phyloP scores from a whole-genome alignment of 1,140 invertebrate genomes.

The Fopius arisanus region DNA sequence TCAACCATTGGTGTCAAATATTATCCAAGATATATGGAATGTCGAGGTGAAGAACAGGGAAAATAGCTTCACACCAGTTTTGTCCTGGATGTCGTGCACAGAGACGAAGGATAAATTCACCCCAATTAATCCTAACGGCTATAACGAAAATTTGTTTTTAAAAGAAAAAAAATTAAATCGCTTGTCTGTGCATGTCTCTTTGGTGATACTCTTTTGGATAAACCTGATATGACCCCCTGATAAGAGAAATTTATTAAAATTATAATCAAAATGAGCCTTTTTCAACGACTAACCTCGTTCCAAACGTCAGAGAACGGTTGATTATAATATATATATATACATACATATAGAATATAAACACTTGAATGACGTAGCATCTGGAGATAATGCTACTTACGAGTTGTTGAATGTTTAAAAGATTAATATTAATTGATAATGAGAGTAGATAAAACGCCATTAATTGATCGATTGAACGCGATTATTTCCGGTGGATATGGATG shows the following conservation, averaged over 20 bases:
- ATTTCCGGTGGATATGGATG: conserved; percentile 1
- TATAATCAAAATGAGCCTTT: conserved; percentile 17
- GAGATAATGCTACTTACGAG: conserved; percentile 16
- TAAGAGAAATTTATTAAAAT: conserved; percentile 18
- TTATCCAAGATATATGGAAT: not conserved
- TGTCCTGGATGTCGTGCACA: too few species aligned
- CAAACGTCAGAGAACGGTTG: not conserved
- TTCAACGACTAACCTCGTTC: conserved; percentile 14
- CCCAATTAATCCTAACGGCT: not conserved
- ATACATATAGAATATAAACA: conserved; percentile 31
- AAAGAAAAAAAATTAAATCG: not conserved
- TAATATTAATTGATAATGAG: conserved; percentile 17
- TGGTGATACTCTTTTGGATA: conserved; percentile 22
- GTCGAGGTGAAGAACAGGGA: too few species aligned
- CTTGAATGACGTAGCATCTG: not conserved
- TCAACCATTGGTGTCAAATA: not conserved
- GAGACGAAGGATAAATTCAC: too few species aligned
- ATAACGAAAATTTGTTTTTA: too few species aligned
- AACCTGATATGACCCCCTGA: not conserved
- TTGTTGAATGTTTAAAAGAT: conserved; percentile 18
- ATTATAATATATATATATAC: conserved; percentile 33
- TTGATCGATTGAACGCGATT: conserved; percentile 9
- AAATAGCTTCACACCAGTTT: too few species aligned
- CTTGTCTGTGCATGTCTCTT: conserved; percentile 38
- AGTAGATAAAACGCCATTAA: not conserved